A percentile compares a stretch with the other conserved stretches of the same genome.
Conservation (phyloP, 1,140 invertebrate species). For the Lepidotrigona ventralis region DNA sequence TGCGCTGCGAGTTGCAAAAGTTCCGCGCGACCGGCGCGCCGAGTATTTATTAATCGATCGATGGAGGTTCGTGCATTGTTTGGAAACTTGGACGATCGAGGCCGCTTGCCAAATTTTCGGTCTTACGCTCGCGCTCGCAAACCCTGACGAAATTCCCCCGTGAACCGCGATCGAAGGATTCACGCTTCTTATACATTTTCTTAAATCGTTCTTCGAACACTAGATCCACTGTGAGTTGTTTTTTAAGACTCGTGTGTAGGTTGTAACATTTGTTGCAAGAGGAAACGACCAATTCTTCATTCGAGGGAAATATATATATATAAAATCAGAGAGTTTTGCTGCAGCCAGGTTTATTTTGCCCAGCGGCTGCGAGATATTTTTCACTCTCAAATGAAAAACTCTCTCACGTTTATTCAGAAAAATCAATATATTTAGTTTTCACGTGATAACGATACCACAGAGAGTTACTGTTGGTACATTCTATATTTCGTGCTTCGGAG, state of each 20-base stretch:
- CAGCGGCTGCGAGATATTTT: background rate
- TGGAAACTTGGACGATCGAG: constrained; percentile 2
- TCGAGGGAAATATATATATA: background rate
- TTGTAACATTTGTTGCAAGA: background rate
- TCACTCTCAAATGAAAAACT: background rate
- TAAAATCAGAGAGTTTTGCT: background rate
- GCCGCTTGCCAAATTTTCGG: constrained; percentile 15
- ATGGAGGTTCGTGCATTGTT: constrained; percentile 24
- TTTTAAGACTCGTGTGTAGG: background rate
- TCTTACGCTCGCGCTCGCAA: too few relatives aligned
- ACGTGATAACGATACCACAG: background rate
- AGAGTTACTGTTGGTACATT: background rate
- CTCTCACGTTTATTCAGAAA: background rate
- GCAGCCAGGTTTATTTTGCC: too few relatives aligned
- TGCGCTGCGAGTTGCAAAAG: background rate
- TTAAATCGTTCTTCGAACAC: background rate
- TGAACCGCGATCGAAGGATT: background rate
- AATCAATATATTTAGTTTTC: background rate
- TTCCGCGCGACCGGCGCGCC: constrained; percentile 4
- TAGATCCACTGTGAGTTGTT: too few relatives aligned
- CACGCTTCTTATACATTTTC: background rate
- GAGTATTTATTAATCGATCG: constrained; percentile 35
- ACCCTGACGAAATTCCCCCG: background rate
- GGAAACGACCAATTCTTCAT: background rate
- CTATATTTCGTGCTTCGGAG: background rate